Conservation (phyloP, 2,888 invertebrate genomes). For the Cosmia trapezina region DNA sequence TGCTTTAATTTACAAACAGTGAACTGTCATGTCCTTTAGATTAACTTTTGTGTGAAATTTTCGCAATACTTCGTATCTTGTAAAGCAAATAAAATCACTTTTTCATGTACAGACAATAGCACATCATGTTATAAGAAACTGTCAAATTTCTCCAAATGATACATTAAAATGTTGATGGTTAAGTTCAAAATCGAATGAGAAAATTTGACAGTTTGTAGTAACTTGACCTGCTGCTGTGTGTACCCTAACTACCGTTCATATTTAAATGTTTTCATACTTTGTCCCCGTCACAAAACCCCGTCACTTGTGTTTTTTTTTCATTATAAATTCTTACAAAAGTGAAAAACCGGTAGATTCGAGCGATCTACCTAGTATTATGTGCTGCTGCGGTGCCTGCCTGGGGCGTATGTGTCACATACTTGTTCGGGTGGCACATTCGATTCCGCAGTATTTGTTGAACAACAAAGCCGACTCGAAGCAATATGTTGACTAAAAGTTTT, state of each 20-base stretch:
- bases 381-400: constrained; percentile 10
- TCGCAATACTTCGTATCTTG: not conserved
- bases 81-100: constrained; percentile 31
- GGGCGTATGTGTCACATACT: not conserved
- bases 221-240: too few species aligned
- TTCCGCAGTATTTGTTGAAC: not conserved
- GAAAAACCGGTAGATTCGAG: constrained; percentile 48
- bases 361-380: constrained; percentile 22
- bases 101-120: not conserved
- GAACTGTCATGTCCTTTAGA: constrained; percentile 11
- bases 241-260: not conserved
- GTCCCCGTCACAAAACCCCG: not conserved
- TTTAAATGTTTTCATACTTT: not conserved
- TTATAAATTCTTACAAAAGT: constrained; percentile 63
- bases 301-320: constrained; percentile 18
- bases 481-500: too few species aligned
- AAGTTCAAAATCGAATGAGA: too few species aligned
- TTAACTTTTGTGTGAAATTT: constrained; percentile 16
- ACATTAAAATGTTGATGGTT: too few species aligned
- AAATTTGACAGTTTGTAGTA: too few species aligned
- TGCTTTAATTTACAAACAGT: constrained; percentile 37
- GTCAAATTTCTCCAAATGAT: too few species aligned
- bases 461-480: not conserved
- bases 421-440: not conserved
- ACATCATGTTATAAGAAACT: too few species aligned